Conservation (phyloP, 1,140 invertebrate species). For the Grapholita molesta region DNA sequence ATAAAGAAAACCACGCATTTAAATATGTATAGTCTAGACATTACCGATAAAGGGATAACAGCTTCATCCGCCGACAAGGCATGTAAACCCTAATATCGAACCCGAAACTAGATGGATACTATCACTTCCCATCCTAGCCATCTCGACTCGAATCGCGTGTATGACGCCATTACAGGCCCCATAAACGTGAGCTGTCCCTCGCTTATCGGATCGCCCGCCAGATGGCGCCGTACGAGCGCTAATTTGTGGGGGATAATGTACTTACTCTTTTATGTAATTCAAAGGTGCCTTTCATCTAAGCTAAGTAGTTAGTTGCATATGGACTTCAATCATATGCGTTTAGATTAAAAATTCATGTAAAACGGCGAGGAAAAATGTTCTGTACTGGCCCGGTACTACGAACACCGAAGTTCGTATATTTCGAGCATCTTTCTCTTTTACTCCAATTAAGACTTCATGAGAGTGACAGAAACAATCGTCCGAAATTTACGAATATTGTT, state of each 20-base stretch:
- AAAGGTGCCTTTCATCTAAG: neutral
- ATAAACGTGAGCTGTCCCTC: slow-evolving; percentile 9
- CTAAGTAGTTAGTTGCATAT: neutral
- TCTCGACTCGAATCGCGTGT: neutral
- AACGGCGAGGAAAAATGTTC: too few relatives aligned
- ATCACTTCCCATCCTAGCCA: neutral
- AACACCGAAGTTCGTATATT: too few relatives aligned
- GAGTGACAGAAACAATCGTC: too few relatives aligned
- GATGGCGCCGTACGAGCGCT: neutral
- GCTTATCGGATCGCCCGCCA: neutral
- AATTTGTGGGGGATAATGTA: slow-evolving; percentile 6
- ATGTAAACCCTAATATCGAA: neutral
- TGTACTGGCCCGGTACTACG: too few relatives aligned
- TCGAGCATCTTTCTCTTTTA: too few relatives aligned
- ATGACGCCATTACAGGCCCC: slow-evolving; percentile 7
- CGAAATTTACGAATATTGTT: too few relatives aligned
- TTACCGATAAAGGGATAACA: neutral
- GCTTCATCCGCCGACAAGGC: neutral
- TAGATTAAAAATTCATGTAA: too few relatives aligned
- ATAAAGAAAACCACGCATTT: too few relatives aligned
- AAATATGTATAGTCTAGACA: neutral
- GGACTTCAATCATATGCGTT: neutral
- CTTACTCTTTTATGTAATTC: neutral
- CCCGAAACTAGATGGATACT: neutral
- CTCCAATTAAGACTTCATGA: too few relatives aligned